phyloP scores from a whole-genome alignment of 1,140 invertebrate genomes.

The Phortica variegata region DNA sequence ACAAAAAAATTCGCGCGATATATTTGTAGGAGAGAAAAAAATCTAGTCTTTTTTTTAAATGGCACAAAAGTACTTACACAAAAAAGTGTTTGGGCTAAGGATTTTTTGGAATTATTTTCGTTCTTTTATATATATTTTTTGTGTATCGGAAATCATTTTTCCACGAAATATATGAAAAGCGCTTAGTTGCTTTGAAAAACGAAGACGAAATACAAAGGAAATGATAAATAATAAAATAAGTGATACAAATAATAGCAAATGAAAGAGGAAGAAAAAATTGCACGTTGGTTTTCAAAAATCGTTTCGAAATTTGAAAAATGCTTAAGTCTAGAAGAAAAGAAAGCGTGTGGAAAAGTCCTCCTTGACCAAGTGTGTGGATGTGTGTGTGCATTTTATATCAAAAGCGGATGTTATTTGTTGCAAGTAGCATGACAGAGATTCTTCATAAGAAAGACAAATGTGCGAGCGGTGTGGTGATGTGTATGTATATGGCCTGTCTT shows the following conservation, averaged over 20 bases:
- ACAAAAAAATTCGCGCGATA: too few species aligned
- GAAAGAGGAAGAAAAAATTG: too few species aligned
- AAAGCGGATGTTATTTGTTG: slow-evolving; percentile 22
- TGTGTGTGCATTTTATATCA: slow-evolving; percentile 20
- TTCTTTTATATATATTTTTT: too few species aligned
- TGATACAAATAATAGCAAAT: neutral
- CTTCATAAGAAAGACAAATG: neutral
- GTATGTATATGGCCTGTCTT: neutral
- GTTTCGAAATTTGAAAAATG: too few species aligned
- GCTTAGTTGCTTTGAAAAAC: slow-evolving; percentile 6
- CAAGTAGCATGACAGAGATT: slow-evolving; percentile 6
- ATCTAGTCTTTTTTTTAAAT: slow-evolving; percentile 45
- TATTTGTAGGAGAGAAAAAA: slow-evolving; percentile 17
- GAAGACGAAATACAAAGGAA: slow-evolving; percentile 23
- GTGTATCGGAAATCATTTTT: too few species aligned
- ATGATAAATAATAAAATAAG: slow-evolving; percentile 17
- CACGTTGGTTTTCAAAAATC: too few species aligned
- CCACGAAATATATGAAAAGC: neutral
- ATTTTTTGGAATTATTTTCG: too few species aligned
- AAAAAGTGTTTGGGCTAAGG: slow-evolving; percentile 40
- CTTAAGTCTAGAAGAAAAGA: too few species aligned
- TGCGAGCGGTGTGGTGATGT: too few species aligned
- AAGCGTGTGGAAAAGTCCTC: neutral
- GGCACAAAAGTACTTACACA: slow-evolving; percentile 38
- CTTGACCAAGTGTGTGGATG: neutral